Conservation (phyloP, 2,113 vertebrate genomes). For the Oncorhynchus masou region DNA sequence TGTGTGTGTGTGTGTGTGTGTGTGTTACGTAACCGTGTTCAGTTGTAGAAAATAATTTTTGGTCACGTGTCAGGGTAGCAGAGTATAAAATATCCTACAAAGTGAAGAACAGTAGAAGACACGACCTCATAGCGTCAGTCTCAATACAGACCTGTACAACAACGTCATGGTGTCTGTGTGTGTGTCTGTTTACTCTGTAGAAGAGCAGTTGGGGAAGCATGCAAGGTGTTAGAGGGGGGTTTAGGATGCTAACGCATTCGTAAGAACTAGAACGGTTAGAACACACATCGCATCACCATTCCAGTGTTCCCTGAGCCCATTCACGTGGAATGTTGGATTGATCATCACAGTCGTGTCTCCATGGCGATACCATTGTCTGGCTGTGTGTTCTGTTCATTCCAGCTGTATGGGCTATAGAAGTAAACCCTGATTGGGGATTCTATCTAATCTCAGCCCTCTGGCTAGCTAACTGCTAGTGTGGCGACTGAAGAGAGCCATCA, state of each 20-base stretch:
- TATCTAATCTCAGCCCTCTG: too few species aligned
- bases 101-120: background rate
- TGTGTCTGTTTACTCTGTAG: background rate
- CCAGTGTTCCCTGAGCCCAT: too few species aligned
- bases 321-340: too few species aligned
- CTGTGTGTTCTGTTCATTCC: too few species aligned
- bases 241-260: background rate
- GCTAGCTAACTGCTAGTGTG: too few species aligned
- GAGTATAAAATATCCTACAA: background rate
- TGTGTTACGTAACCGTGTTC: background rate
- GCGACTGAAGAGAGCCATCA: too few species aligned
- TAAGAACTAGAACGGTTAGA: background rate
- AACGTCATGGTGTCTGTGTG: background rate
- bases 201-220: background rate
- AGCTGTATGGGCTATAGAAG: too few species aligned
- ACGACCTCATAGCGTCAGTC: background rate
- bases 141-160: background rate
- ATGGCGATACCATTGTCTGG: too few species aligned
- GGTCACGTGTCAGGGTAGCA: background rate
- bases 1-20: slow-evolving; percentile 15
- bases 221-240: background rate
- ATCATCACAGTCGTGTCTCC: too few species aligned
- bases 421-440: too few species aligned
- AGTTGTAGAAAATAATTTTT: too few species aligned
- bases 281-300: background rate